Evolutionary conservation across 1,140 invertebrate species (phyloP).

Genomic region (Drosophila guanche): DNA sequence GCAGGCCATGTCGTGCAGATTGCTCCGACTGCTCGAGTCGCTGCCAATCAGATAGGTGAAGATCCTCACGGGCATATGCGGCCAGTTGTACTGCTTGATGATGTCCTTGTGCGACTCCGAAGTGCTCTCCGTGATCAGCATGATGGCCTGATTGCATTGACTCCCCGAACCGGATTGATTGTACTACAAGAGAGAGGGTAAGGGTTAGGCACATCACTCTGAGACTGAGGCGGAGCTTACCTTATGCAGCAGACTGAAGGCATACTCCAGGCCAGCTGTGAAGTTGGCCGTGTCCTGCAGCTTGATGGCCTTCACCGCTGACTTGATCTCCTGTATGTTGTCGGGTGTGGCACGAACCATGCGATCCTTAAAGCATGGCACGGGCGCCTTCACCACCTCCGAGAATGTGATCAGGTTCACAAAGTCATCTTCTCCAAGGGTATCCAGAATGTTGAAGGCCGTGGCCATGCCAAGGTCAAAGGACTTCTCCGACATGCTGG

Average conservation of each 20-base stretch:
- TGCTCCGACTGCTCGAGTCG: conserved; percentile 92
- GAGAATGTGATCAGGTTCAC: conserved; percentile 96
- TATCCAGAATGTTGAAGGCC: conserved; percentile 94
- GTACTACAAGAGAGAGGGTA: conserved; percentile 85
- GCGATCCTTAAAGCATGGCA: conserved; percentile 94
- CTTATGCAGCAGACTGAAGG: conserved; percentile 95
- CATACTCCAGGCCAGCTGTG: conserved; percentile 93
- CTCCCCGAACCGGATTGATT: conserved; percentile 92
- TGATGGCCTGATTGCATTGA: conserved; percentile 99
- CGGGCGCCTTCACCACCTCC: conserved; percentile 89
- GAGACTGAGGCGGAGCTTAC: conserved; percentile 86
- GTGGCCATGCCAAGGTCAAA: conserved; percentile 94
- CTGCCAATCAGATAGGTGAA: conserved; percentile 98
- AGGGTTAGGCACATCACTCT: too few relatives aligned
- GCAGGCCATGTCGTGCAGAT: conserved; percentile 97
- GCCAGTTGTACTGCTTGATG: conserved; percentile 95
- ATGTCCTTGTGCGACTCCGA: conserved; percentile 86
- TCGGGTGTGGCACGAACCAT: conserved; percentile 94
- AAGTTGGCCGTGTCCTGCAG: conserved; percentile 95
- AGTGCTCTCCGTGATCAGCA: conserved; percentile 97
- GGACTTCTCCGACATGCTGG: conserved; percentile 94
- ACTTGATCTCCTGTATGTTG: conserved; percentile 93
- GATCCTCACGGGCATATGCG: conserved; percentile 95
- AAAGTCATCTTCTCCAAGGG: conserved; percentile 97
- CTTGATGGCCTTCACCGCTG: conserved; percentile 87